Percentiles rank a stretch among this genome's conserved stretches.
Conservation (phyloP, 1,140 invertebrate species). For the Meloidogyne exigua region DNA sequence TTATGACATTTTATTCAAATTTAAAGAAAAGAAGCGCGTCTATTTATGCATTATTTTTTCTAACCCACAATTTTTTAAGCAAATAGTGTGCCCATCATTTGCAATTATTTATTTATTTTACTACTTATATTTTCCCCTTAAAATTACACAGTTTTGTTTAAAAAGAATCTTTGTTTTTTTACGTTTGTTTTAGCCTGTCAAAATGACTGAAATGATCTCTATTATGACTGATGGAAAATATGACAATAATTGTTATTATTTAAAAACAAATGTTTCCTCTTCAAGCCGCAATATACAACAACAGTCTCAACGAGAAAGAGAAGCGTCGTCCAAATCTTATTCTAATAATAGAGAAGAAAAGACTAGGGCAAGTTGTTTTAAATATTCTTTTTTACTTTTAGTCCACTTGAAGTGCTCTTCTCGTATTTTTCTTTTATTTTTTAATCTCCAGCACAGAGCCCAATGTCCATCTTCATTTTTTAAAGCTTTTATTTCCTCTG, state of each 20-base stretch:
- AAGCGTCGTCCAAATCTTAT: neutral
- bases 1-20: too few species aligned
- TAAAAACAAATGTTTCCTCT: constrained; percentile 18
- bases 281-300: constrained; percentile 14
- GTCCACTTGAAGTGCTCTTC: neutral
- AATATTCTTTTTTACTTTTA: neutral
- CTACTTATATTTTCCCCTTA: too few species aligned
- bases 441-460: too few species aligned
- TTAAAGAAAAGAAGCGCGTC: too few species aligned
- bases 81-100: too few species aligned
- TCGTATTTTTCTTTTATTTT: too few species aligned
- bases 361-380: constrained; percentile 19
- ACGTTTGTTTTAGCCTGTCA: constrained; percentile 13
- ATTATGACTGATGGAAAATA: neutral
- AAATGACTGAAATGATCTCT: neutral
- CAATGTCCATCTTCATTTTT: too few species aligned
- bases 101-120: too few species aligned
- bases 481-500: too few species aligned
- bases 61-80: too few species aligned
- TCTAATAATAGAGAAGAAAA: neutral
- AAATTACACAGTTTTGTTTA: too few species aligned
- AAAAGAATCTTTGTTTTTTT: neutral
- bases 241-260: neutral
- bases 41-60: too few species aligned
- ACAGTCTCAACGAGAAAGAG: neutral